Conservation (phyloP, 2,113 vertebrate genomes). For the Regulus satrapa region DNA sequence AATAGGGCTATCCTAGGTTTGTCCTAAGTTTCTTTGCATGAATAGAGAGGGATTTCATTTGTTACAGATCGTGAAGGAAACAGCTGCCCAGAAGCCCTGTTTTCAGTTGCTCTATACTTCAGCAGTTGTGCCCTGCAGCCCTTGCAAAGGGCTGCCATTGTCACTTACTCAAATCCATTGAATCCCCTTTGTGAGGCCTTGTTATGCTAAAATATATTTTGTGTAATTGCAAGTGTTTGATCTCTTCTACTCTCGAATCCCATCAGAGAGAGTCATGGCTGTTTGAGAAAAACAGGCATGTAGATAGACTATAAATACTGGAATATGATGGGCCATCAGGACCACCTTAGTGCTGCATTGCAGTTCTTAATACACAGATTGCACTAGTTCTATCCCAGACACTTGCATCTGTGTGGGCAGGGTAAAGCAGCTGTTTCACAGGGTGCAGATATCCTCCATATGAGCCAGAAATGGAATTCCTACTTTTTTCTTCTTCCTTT, state of each 20-base stretch:
- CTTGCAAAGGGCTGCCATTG: not conserved
- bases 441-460: not conserved
- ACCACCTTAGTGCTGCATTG: not conserved
- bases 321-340: not conserved
- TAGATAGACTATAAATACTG: not conserved
- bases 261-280: not conserved
- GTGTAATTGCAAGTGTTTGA: not conserved
- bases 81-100: not conserved
- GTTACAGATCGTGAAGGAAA: not conserved
- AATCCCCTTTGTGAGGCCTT: not conserved
- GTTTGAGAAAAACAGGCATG: not conserved
- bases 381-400: not conserved
- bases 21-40: not conserved
- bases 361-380: not conserved
- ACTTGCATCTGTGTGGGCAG: not conserved
- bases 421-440: not conserved
- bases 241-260: not conserved
- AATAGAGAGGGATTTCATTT: not conserved
- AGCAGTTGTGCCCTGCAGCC: accelerated
- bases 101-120: not conserved
- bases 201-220: not conserved
- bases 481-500: not conserved
- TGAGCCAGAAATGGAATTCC: not conserved
- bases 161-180: not conserved
- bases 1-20: not conserved